phyloP scores from a whole-genome alignment of 2,797 vertebrate genomes.

The Malurus splendens region DNA sequence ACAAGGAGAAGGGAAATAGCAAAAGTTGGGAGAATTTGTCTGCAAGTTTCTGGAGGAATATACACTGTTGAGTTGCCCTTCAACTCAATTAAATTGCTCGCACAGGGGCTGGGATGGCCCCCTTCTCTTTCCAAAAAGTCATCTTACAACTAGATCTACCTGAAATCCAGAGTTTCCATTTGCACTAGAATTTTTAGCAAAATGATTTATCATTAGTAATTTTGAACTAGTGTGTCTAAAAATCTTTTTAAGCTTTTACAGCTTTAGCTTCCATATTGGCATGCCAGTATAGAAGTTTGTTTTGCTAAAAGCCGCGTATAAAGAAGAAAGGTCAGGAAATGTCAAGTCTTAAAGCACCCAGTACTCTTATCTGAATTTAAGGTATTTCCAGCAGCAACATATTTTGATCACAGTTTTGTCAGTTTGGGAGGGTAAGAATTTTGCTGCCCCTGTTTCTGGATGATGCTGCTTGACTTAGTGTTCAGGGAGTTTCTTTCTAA shows the following conservation, averaged over 20 bases:
- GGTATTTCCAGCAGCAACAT: neutral
- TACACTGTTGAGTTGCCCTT: neutral
- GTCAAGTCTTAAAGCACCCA: neutral
- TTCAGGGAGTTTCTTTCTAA: neutral
- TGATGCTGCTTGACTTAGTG: neutral
- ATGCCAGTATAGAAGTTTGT: neutral
- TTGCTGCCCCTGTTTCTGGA: neutral
- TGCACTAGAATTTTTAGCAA: neutral
- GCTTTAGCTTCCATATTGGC: neutral
- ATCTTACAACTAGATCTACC: neutral
- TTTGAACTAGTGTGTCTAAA: neutral
- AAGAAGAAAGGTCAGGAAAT: neutral
- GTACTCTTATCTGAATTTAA: neutral
- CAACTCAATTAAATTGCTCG: neutral
- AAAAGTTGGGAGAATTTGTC: neutral
- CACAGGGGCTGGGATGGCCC: neutral
- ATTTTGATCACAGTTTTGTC: neutral
- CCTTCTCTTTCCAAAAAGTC: neutral
- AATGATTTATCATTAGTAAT: neutral
- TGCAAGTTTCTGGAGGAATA: neutral
- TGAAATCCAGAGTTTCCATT: neutral
- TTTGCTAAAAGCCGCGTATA: neutral
- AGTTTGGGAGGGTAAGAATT: neutral
- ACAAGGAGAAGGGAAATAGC: neutral
- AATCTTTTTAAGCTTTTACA: neutral